phyloP scores from a whole-genome alignment of 2,888 invertebrate genomes.

The Artemia sp. region DNA sequence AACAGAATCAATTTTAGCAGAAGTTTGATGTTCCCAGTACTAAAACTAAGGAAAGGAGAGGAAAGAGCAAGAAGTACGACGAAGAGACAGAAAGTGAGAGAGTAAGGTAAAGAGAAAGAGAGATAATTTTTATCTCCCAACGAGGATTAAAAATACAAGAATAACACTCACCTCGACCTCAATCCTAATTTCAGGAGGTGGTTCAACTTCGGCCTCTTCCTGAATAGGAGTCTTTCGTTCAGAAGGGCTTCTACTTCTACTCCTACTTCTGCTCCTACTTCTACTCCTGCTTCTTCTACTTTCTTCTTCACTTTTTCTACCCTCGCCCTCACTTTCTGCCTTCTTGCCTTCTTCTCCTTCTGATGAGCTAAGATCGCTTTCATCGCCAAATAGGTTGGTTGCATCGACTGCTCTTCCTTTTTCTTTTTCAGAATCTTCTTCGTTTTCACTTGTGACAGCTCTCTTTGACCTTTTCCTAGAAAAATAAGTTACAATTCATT shows the following conservation, averaged over 20 bases:
- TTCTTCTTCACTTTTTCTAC: background rate
- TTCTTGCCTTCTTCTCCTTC: slow-evolving; percentile 16
- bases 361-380: slow-evolving; percentile 13
- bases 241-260: slow-evolving; percentile 21
- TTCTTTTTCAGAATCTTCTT: slow-evolving; percentile 20
- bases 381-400: background rate
- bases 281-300: slow-evolving; percentile 4
- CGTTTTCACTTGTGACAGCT: slow-evolving; percentile 15
- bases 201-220: slow-evolving; percentile 47
- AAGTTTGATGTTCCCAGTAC: too few species aligned
- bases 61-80: too few species aligned
- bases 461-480: slow-evolving; percentile 12
- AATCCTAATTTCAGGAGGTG: slow-evolving; percentile 76
- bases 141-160: background rate
- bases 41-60: too few species aligned
- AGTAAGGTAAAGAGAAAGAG: background rate
- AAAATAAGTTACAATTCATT: background rate
- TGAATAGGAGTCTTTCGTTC: slow-evolving; percentile 23
- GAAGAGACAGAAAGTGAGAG: too few species aligned
- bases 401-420: background rate
- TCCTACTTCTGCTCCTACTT: slow-evolving; percentile 7
- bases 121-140: background rate
- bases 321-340: slow-evolving; percentile 10
- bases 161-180: slow-evolving; percentile 51
- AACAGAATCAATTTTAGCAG: too few species aligned